Conservation (phyloP, 92 coral and sea anemone species). For the Umimayanthus kanabou region DNA sequence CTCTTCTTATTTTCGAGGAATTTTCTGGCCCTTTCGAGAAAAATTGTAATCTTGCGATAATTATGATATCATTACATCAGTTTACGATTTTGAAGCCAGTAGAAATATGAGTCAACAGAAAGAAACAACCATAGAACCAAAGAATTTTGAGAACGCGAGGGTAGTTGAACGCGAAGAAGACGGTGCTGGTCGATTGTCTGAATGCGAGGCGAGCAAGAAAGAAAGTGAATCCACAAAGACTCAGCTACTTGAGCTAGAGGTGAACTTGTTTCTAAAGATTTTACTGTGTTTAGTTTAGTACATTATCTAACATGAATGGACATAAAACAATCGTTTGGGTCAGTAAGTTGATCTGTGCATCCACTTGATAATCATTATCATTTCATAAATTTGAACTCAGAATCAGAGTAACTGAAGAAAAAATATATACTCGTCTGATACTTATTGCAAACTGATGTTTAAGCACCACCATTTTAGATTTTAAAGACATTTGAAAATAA, state of each 20-base stretch:
- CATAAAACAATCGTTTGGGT: no score
- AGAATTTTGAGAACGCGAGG: not conserved
- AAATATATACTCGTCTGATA: no score
- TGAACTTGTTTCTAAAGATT: not conserved
- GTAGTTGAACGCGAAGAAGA: not conserved
- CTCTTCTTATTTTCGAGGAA: not conserved
- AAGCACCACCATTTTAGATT: no score
- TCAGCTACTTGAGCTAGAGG: not conserved
- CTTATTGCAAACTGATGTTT: no score
- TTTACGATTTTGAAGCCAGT: not conserved
- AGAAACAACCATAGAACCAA: not conserved
- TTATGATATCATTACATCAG: not conserved
- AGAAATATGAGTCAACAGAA: slow-evolving; percentile 1
- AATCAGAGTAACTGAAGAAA: no score
- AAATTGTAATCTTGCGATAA: not conserved
- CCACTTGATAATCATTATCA: no score
- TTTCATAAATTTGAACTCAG: no score
- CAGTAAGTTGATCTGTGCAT: no score
- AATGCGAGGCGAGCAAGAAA: not conserved
- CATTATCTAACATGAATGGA: not conserved
- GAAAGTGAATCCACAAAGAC: not conserved
- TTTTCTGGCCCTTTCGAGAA: not conserved
- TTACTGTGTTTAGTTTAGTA: not conserved
- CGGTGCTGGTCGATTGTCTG: not conserved
- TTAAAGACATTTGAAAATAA: no score